Evolutionary conservation across 2,113 vertebrate species (phyloP), one percentile per base, ranked within the genome.

Genomic region (Struthio camelus): DNA sequence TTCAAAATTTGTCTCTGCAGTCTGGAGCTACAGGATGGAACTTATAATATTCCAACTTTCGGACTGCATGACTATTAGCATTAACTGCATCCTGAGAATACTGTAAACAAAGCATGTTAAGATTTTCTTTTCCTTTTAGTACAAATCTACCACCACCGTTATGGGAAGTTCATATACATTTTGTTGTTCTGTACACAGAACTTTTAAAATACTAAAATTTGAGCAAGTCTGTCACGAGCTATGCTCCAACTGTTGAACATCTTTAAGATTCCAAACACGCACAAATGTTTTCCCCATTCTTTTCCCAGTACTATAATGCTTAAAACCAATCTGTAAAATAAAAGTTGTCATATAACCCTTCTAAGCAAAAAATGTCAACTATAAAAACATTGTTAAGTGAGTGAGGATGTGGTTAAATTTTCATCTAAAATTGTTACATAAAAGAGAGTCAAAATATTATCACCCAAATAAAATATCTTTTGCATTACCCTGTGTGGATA

Each of bases 1-100:
- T 80, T 88, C 51, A 94, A 79, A 86, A 65, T 76, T 67, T 94
- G 19, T 25, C 19, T 86, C 36, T 79, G 69, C 61, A 81, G 16
- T 90, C 65, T 78, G 64, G 38, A 92, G 42, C 38, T n/a, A 46
- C 77, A 59, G 51, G 65, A 53, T 90, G n/a, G 73, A 90, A 92
- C 95, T 81, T 27, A 36, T 71, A 90, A 89, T 81, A 64, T 73
- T 94, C 69, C 90, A 86, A 13, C 66, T 94, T 96, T n/a, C 46
- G 93, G 51, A 61, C 51, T 67, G 32, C 24, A 20, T 69, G n/a
- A 54, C 46, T 86, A 75, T 93, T 92, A 93, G 24, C 76, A 90
- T 92, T 88, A 96, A 93, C 81, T 92, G 65, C 42, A 95, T 96
- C 51, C 73, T 76, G 46, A 78, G 69, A 90, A 81, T 69, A 71